A percentile compares a stretch with the other conserved stretches of the same genome.
These are phyloP conservation scores for Euplexia lucipara DNA, from an alignment of 2,888 invertebrate genomes.

Conservation along the genomic window DNA sequence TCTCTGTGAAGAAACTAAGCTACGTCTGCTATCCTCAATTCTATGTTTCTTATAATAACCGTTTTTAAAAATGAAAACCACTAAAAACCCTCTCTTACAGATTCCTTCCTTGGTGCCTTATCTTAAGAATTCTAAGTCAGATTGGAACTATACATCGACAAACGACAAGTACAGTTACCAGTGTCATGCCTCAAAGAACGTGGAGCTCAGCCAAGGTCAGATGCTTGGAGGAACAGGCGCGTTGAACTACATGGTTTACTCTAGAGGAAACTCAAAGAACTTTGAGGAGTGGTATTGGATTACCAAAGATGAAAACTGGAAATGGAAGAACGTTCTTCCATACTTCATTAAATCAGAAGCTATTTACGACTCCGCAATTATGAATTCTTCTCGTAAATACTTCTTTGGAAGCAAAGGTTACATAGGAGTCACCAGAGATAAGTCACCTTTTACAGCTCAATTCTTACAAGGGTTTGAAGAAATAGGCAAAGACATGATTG, in stretches of 20 bases:
- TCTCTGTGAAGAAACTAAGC: too few relatives aligned
- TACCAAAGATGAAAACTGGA: slow-evolving; percentile 49
- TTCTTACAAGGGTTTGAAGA: slow-evolving; percentile 47
- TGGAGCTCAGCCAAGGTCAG: slow-evolving; percentile 28
- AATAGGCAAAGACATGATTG: slow-evolving; percentile 36
- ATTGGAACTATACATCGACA: slow-evolving; percentile 51
- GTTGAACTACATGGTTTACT: slow-evolving; percentile 44
- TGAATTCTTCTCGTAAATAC: slow-evolving; percentile 27
- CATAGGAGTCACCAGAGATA: slow-evolving; percentile 48
- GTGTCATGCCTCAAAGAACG: slow-evolving; percentile 10
- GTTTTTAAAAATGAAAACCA: too few relatives aligned
- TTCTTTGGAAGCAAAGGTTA: slow-evolving; percentile 46
- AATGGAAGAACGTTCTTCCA: slow-evolving; percentile 46
- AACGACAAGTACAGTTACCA: slow-evolving; percentile 27
- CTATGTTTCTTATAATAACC: too few relatives aligned
- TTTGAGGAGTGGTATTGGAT: slow-evolving; percentile 47
- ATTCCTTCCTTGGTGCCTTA: slow-evolving; percentile 31
- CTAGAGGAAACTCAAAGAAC: slow-evolving; percentile 40
- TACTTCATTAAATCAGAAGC: slow-evolving; percentile 56
- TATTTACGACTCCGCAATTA: slow-evolving; percentile 32
- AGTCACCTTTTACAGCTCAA: slow-evolving; percentile 6
- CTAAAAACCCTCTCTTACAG: slow-evolving; percentile 27
- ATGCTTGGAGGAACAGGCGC: slow-evolving; percentile 55
- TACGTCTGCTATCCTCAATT: too few relatives aligned
- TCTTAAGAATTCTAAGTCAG: slow-evolving; percentile 17